Evolutionary conservation across 1,140 invertebrate genomes (phyloP).

Genomic region (Drosophila ohnishii): DNA sequence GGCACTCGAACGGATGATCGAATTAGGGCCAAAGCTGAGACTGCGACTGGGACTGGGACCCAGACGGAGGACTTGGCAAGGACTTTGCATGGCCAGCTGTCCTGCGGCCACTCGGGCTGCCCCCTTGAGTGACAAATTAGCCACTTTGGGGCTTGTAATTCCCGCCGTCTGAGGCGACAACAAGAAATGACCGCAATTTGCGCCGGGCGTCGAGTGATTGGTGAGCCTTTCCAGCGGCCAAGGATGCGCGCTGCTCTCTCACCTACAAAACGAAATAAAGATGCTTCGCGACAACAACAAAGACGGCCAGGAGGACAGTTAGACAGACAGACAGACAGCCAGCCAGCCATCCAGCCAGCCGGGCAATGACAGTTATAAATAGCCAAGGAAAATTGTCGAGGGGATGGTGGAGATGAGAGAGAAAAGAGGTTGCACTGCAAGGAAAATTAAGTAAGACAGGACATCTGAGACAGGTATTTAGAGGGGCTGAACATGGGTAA

Average conservation of each 20-base stretch:
- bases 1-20: constrained; percentile 64
- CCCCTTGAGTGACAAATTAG: constrained; percentile 72
- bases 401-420: constrained; percentile 7
- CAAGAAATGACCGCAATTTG: constrained; percentile 82
- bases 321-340: constrained; percentile 20
- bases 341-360: constrained; percentile 19
- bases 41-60: background rate
- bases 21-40: constrained; percentile 49
- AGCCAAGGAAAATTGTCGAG: constrained; percentile 74
- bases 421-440: constrained; percentile 12
- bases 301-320: background rate
- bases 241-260: constrained; percentile 51
- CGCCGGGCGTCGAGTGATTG: constrained; percentile 71
- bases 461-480: background rate
- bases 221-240: constrained; percentile 43
- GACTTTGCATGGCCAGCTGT: constrained; percentile 47
- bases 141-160: constrained; percentile 68
- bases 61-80: constrained; percentile 2
- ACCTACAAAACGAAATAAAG: constrained; percentile 59
- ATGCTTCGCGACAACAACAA: constrained; percentile 49
- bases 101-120: constrained; percentile 30
- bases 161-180: constrained; percentile 67
- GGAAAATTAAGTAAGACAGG: background rate
- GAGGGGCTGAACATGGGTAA: accelerated
- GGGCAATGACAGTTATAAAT: constrained; percentile 76